Evolutionary conservation across 2,113 vertebrate species (phyloP).

Genomic region (Ochotona princeps): DNA sequence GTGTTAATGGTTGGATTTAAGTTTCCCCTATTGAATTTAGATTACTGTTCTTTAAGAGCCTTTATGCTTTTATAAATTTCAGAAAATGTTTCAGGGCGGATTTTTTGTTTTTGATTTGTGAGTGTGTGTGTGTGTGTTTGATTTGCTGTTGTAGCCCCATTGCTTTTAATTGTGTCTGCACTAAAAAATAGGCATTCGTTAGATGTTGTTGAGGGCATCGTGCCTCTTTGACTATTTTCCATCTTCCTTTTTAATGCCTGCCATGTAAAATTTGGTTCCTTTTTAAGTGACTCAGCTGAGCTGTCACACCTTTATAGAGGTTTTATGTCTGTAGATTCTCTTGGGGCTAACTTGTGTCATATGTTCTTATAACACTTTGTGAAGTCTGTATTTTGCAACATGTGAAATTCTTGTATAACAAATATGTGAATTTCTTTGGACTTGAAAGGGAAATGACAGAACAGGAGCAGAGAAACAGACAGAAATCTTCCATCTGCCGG

Average conservation of each 20-base stretch:
- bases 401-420: neutral
- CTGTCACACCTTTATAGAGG: neutral
- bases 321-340: conserved; percentile 16
- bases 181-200: neutral
- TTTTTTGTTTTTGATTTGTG: too few relatives aligned
- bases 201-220: conserved; percentile 9
- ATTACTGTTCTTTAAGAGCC: neutral
- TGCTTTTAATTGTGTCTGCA: neutral
- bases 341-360: conserved; percentile 21
- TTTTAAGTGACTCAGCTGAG: neutral
- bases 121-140: too few relatives aligned
- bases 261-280: conserved; percentile 11
- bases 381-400: conserved; percentile 29
- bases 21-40: conserved; percentile 14
- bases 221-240: neutral
- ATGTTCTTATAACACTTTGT: conserved; percentile 27
- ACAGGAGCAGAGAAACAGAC: too few relatives aligned
- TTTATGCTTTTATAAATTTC: neutral
- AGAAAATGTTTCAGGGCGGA: too few relatives aligned
- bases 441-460: too few relatives aligned
- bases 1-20: conserved; percentile 32
- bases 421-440: neutral
- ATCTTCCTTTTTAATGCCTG: neutral
- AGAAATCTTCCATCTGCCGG: too few relatives aligned
- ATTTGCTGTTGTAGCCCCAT: neutral